A percentile compares a stretch with the other conserved stretches of the same genome.
These are phyloP conservation scores for Trichonephila clavipes DNA, from an alignment of 1,140 invertebrate genomes.

Conservation along the genomic window DNA sequence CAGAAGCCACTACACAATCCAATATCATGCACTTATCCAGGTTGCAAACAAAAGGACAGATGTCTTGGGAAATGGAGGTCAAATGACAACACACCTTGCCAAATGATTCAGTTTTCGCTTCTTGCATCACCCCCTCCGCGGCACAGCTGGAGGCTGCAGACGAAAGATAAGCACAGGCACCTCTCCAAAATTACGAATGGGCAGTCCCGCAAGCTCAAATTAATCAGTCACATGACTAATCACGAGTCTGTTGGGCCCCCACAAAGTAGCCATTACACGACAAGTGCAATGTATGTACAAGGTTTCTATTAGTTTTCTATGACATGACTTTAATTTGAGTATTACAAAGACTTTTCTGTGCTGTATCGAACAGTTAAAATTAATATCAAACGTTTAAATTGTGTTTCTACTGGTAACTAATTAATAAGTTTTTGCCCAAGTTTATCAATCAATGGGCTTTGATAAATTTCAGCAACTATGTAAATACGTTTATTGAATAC, in stretches of 20 bases:
- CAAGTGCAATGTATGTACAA: no score
- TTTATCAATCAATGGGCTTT: no score
- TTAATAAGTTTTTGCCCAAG: no score
- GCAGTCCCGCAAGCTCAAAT: not conserved
- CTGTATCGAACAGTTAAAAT: no score
- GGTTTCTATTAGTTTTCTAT: no score
- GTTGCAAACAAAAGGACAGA: constrained; percentile 3
- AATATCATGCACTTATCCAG: not conserved
- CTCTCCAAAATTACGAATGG: not conserved
- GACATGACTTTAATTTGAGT: no score
- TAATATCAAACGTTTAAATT: no score
- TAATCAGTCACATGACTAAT: not conserved
- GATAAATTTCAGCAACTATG: no score
- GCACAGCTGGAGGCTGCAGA: not conserved
- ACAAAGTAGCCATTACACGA: no score
- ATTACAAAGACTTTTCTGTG: no score
- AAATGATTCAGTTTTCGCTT: not conserved
- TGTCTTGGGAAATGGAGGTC: constrained; percentile 5
- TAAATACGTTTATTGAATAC: no score
- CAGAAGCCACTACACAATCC: not conserved
- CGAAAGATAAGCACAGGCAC: not conserved
- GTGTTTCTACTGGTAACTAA: no score
- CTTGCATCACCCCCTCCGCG: not conserved
- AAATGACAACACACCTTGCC: constrained; percentile 4
- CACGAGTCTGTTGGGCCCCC: not conserved